Percentiles rank a stretch among this genome's conserved stretches.
Evolutionary conservation across 2,888 invertebrate species (phyloP).

Genomic region (Exocentrus adspersus): DNA sequence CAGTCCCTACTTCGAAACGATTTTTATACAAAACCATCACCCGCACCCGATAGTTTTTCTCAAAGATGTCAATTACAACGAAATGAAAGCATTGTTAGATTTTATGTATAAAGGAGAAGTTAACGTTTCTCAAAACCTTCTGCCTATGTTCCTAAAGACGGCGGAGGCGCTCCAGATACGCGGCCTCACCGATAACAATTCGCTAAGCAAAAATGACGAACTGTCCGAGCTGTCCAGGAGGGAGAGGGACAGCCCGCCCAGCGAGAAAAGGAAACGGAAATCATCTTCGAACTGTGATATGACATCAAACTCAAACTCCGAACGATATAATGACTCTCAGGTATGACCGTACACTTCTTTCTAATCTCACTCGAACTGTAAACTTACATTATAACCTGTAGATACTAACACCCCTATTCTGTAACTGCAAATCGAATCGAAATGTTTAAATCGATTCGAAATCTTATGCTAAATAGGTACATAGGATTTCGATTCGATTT

Average conservation of each 20-base stretch:
- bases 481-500: too few species aligned
- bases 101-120: conserved; percentile 89
- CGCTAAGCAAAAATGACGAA: conserved; percentile 62
- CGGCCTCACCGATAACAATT: conserved; percentile 89
- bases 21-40: conserved; percentile 88
- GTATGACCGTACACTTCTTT: conserved; percentile 57
- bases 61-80: conserved; percentile 89
- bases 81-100: conserved; percentile 89
- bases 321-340: conserved; percentile 76
- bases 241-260: conserved; percentile 61
- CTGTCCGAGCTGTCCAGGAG: conserved; percentile 54
- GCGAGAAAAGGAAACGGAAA: conserved; percentile 73
- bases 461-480: too few species aligned
- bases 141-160: conserved; percentile 91
- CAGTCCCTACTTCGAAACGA: conserved; percentile 93
- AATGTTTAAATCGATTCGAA: too few species aligned
- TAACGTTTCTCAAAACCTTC: conserved; percentile 90
- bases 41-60: conserved; percentile 93
- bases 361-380: too few species aligned
- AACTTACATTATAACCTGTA: too few species aligned
- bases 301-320: conserved; percentile 70
- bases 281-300: conserved; percentile 75
- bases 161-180: conserved; percentile 91
- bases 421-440: too few species aligned
- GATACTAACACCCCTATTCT: too few species aligned